Base-by-base conservation (phyloP, 2,888 invertebrate genomes). In the Pseudococcus jackbeardsleyi region DNA sequence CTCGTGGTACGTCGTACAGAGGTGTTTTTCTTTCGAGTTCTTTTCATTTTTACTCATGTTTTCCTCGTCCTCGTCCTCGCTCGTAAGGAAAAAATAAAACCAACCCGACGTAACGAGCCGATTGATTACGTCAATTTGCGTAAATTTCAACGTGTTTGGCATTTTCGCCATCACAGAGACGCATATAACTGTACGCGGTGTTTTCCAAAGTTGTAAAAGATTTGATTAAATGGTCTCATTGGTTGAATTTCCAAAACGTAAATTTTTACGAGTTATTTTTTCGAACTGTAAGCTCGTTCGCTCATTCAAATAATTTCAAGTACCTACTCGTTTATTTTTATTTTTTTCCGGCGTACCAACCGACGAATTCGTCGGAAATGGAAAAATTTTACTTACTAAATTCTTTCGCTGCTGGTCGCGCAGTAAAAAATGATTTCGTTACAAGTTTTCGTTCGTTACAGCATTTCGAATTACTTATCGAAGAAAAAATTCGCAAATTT, bases 191-290 rank as follows among this genome's bases (percentile, higher is more conserved):
- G 59, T 46, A 50, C 54, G 68, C 26, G 26, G 12, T 68, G 22
- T 68, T 26, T 68, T 68, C 0, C 54, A 68, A n/a, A 26, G 68
- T 68, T 68, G 68, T 68, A 68, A 68, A 68, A 12, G 26, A 68
- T 68, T 68, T 68, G 22, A 26, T 68, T 68, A 68, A 68, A 68
- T 26, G 19, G 68, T 68, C 68, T 68, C 19, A 68, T 68, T 68
- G 22, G 26, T 22, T 12, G 68, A 68, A 26, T 68, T 68, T 68
- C 68, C 68, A 12, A 68, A 68, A 68, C 68, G 68, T 68, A 68
- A 68, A 68, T 68, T 68, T 68, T 68, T 68, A 68, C 68, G 68
- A 68, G 68, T 68, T 68, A 68, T 68, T 68, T 68, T 68, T 22
- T 9, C 9, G 15, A 26, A 26, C 12, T 26, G 26, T 68, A 22